Base-by-base conservation (phyloP, 2,797 vertebrate species). In the Sebastiscus tertius region DNA sequence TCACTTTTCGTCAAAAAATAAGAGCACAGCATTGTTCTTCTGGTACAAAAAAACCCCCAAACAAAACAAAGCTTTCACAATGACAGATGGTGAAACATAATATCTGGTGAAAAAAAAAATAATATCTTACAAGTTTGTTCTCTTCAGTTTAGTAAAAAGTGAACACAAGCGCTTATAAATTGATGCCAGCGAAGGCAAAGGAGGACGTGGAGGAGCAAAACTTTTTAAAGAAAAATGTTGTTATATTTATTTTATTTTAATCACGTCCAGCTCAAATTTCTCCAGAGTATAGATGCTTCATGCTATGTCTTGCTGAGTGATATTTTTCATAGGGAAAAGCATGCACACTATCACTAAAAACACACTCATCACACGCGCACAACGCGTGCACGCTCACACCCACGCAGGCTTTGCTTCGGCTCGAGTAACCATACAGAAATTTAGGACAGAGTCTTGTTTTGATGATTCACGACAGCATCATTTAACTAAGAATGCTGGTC, bases 361-460 rank as follows among this genome's bases (percentile, higher is more conserved):
- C 63, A 31, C 42, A 58, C 8, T 31, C 34, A 33, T 24, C 52
- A 64, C 42, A 4, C 33, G 29, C 16, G 14, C 62, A 66, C 20
- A 55, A 29, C 39, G 6, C 52, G 29, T 26, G 42, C 77, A 60
- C 0, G 1, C 69, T 2, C 36, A 69, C 72, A 39, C 75, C 66
- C 77, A 73, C 74, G 33, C 56, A 77, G 34, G n/a, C 29, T 63
- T 71, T 36, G 34, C 52, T 66, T 79, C 29, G 1, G 66, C 58
- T 87, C 13, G 1, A 63, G 36, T 61, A 72, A 59, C 49, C 39
- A 16, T 10, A 34, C 33, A 56, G 20, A 76, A 85, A 89, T 86
- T 78, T 75, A 79, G 83, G 86, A 68, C 86, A 72, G 49, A 79
- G 65, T 66, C 63, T 72, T 72, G 67, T 85, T 84, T 87, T 75